These are phyloP conservation scores for Malurus cyaneus DNA, from an alignment of 2,113 vertebrate species.

Conservation along the genomic window DNA sequence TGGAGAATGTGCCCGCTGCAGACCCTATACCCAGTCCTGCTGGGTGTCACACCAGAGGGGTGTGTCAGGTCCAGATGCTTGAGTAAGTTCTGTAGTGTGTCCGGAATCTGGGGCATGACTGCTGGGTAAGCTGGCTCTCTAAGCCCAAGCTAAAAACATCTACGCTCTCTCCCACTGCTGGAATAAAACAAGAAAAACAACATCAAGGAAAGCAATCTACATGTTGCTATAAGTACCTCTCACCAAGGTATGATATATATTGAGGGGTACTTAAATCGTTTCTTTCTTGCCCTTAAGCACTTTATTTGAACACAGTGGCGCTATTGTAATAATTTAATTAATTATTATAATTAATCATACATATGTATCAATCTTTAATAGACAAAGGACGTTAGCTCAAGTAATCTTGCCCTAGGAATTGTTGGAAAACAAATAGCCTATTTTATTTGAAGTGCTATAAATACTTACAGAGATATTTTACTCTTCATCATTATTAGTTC, in stretches of 20 bases:
- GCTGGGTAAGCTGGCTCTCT: conserved; percentile 18
- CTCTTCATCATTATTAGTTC: neutral
- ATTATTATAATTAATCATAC: too few relatives aligned
- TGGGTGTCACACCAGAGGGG: conserved; percentile 36
- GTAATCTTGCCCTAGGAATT: neutral
- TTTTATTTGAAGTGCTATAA: neutral
- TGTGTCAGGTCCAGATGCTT: conserved; percentile 48
- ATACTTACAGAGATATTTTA: neutral
- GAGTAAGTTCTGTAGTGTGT: neutral
- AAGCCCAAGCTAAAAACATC: conserved; percentile 43
- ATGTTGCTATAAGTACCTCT: neutral
- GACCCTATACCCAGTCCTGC: neutral
- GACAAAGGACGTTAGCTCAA: neutral
- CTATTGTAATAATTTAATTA: too few relatives aligned
- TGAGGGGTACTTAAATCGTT: neutral
- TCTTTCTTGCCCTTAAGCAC: neutral
- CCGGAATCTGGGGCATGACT: conserved; percentile 15
- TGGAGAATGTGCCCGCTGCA: neutral
- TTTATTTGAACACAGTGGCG: neutral
- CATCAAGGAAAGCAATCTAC: neutral
- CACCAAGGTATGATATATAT: neutral
- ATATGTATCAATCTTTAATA: neutral
- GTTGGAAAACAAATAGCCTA: neutral
- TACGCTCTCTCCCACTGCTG: conserved; percentile 56
- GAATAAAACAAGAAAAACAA: neutral